A percentile compares a stretch with the other conserved stretches of the same genome.
Conservation (phyloP, 2,888 invertebrate species). For the Halictus ligatus region DNA sequence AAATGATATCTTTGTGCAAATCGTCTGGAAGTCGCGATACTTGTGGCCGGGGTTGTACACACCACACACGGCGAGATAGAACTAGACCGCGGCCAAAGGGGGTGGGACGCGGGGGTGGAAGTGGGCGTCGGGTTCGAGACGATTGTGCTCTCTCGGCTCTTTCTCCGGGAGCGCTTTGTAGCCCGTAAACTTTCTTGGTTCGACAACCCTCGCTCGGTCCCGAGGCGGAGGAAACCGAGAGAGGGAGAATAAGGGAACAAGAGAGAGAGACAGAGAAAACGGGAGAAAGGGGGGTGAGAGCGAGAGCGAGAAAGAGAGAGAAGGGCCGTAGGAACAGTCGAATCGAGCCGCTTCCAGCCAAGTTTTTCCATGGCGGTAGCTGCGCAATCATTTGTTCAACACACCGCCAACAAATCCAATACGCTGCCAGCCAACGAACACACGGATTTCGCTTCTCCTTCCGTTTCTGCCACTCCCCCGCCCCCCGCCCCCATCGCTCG, state of each 20-base stretch:
- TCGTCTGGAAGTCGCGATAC: background rate
- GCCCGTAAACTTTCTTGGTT: slow-evolving; percentile 74
- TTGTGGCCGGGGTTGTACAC: slow-evolving; percentile 24
- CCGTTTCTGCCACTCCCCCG: slow-evolving; percentile 17
- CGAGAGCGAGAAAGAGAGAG: background rate
- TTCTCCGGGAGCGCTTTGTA: slow-evolving; percentile 70
- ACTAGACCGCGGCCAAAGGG: slow-evolving; percentile 28
- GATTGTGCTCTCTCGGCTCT: slow-evolving; percentile 65
- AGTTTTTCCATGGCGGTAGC: slow-evolving; percentile 78
- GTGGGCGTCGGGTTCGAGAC: slow-evolving; percentile 45
- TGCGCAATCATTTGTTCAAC: slow-evolving; percentile 82
- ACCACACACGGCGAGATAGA: slow-evolving; percentile 22
- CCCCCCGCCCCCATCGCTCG: background rate
- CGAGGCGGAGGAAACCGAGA: slow-evolving; percentile 59
- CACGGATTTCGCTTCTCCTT: slow-evolving; percentile 59
- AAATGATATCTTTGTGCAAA: background rate
- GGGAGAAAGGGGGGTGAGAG: background rate
- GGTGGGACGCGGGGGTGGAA: background rate
- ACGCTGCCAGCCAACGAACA: slow-evolving; percentile 66
- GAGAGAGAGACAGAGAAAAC: background rate
- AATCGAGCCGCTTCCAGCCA: slow-evolving; percentile 68
- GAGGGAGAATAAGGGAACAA: background rate
- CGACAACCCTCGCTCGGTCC: slow-evolving; percentile 69
- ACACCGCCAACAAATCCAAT: slow-evolving; percentile 82
- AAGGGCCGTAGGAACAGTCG: slow-evolving; percentile 56